Evolutionary conservation across 2,797 vertebrate genomes (phyloP), one percentile per base, ranked within the genome.

Genomic region (Scolopax bukidnonensis): DNA sequence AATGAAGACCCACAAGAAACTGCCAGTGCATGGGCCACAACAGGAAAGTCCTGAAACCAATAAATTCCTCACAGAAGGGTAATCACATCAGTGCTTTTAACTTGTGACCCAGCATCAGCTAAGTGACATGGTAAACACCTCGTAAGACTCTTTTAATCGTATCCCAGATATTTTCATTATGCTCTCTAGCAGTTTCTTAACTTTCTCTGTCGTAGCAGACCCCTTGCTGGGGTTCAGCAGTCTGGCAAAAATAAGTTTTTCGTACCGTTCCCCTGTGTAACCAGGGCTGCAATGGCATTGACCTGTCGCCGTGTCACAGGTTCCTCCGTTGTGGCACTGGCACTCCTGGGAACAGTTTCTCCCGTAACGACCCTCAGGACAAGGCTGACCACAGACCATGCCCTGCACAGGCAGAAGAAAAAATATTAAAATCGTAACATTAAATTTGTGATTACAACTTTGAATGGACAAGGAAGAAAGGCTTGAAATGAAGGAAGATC

Each of bases 291-390:
- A 99, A 40, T 98, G 95, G 96, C 99, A 99, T 87, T 99, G 98
- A 61, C 99, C 99, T 3, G 94, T 98, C 2, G 97, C 97, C 1
- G 98, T 97, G 51, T 98, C 97, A 81, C 99, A 99, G 10, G 97
- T 98, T 61, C 98, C 99, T 79, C 98, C 98, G 6, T 99, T 99
- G 98, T 99, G 99, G 97, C 99, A 99, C 96, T 99, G 99, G 94
- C 99, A 99, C 94, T 99, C 99, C 96, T 99, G 99, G 23, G 98
- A 98, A 95, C 99, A 99, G 96, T 99, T 99, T 74, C 97, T 98
- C 93, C 99, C 99, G 6, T 98, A 99, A 88, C 98, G 98, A 50
- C 99, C 99, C 71, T 99, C 98, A 4, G 99, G 99, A 98, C 99
- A 99, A 60, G 99, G 99, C 96, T 99, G 99, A 36, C 99, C 99